These are phyloP conservation scores for Pseudocheirus occidentalis DNA, from an alignment of 2,797 vertebrate species.

Conservation along the genomic window DNA sequence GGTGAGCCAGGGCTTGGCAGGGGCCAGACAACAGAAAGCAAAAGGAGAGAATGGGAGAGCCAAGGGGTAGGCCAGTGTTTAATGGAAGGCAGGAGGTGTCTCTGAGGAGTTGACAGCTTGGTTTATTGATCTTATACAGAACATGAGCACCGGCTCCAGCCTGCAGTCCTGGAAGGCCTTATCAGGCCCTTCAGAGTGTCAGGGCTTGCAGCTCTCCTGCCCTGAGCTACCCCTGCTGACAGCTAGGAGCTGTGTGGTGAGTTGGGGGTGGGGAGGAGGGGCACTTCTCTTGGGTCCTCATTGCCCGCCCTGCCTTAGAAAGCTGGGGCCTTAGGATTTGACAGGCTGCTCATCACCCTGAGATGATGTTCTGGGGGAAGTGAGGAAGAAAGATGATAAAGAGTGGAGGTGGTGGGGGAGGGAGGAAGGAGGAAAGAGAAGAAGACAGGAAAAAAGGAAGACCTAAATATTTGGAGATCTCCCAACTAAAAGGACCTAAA, in stretches of 20 bases:
- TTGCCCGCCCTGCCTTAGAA: background rate
- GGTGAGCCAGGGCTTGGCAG: background rate
- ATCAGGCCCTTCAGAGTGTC: conserved; percentile 73
- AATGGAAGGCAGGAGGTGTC: conserved; percentile 55
- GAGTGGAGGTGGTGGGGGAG: background rate
- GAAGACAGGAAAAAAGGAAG: background rate
- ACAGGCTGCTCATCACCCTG: background rate
- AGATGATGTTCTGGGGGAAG: background rate
- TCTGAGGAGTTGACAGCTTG: conserved; percentile 66
- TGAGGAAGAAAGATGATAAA: background rate
- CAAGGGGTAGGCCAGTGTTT: background rate
- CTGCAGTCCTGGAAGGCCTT: conserved; percentile 71
- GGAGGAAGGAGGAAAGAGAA: too few species aligned
- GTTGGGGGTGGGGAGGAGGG: background rate
- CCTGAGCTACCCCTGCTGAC: conserved; percentile 48
- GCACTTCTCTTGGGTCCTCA: background rate
- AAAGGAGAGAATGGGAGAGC: background rate
- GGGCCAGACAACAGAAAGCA: conserved; percentile 29
- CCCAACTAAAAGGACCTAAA: background rate
- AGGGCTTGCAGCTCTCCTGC: conserved; percentile 58
- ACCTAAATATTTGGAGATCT: background rate
- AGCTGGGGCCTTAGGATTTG: background rate
- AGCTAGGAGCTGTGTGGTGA: conserved; percentile 48
- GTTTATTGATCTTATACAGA: conserved; percentile 79
- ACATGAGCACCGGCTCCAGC: conserved; percentile 75